Percentiles rank a stretch among this genome's conserved stretches.
phyloP scores from a whole-genome alignment of 2,888 invertebrate species.

The Ptilodon capucinus region DNA sequence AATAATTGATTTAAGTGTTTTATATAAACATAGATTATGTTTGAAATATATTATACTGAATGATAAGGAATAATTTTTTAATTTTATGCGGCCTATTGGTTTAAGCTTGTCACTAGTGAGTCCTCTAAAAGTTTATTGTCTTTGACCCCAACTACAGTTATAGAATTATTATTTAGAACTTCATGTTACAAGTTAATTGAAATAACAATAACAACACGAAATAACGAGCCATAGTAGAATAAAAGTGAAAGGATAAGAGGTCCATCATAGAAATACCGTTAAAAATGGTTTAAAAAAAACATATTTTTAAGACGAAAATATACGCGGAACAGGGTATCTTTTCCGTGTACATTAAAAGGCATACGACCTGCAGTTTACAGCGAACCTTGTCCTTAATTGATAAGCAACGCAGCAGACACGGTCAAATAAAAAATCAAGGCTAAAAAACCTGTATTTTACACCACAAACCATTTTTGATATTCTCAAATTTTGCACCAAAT shows the following conservation, averaged over 20 bases:
- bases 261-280: constrained; percentile 19
- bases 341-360: constrained; percentile 17
- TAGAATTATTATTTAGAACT: background rate
- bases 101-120: too few species aligned
- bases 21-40: too few species aligned
- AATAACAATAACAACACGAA: constrained; percentile 16
- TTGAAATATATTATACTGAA: too few species aligned
- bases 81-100: too few species aligned
- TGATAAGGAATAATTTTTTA: too few species aligned
- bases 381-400: constrained; percentile 41
- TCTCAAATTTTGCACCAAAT: background rate
- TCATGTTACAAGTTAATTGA: background rate
- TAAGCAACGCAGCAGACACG: constrained; percentile 31
- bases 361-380: constrained; percentile 16
- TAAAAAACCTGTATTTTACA: constrained; percentile 31
- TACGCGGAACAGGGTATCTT: constrained; percentile 10
- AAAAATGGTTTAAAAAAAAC: constrained; percentile 3
- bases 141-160: background rate
- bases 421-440: constrained; percentile 40
- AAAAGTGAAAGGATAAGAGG: constrained; percentile 44
- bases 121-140: too few species aligned
- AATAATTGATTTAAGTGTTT: too few species aligned
- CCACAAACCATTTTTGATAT: constrained; percentile 24
- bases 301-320: background rate
- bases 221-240: constrained; percentile 31